Evolutionary conservation across 2,797 vertebrate genomes (phyloP), one percentile per base, ranked within the genome.

Genomic region (Pseudopleuronectes americanus): DNA sequence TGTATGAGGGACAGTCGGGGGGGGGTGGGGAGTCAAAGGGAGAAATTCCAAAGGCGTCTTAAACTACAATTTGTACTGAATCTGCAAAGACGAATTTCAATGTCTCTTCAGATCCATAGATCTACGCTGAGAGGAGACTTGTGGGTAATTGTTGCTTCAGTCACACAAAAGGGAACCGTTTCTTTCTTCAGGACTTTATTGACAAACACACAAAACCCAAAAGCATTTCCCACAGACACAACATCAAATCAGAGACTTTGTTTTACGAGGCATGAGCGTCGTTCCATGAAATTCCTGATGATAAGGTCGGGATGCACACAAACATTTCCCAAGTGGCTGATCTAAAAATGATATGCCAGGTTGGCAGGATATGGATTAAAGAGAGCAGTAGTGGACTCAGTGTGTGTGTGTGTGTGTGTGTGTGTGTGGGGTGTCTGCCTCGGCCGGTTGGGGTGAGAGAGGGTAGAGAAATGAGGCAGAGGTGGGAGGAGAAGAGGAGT

Each of bases 41-140:
- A 83, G 79, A 81, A 86, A 81, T 85, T 91, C 77, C 80, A 82
- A 81, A 62, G 57, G 54, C 65, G 71, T 79, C 63, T 70, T 45
- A 51, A 77, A 36, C 36, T 73, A 49, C 57, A 77, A 76, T 45
- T 64, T 79, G 57, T 66, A 57, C 56, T 68, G n/a, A n/a, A n/a
- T 80, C 45, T 76, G 66, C 10, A 4, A 62, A 63, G 57, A 81
- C 57, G 17, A 58, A 70, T 62, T 65, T 63, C 68, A 59, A 68
- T 22, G 54, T 65, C 58, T 75, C 51, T n/a, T 41, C 22, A 57
- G 43, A 45, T 72, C 43, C 61, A 17, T 17, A 55, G 26, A n/a
- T 55, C 24, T 16, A 3, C n/a, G 21, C 48, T 38, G 14, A 24
- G 10, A 36, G 47, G 24, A n/a, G 36, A 54, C 26, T 64, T 77